Percentiles rank a stretch among this genome's conserved stretches.
phyloP scores from a whole-genome alignment of 2,797 vertebrate species.

The Glyptemys insculpta region DNA sequence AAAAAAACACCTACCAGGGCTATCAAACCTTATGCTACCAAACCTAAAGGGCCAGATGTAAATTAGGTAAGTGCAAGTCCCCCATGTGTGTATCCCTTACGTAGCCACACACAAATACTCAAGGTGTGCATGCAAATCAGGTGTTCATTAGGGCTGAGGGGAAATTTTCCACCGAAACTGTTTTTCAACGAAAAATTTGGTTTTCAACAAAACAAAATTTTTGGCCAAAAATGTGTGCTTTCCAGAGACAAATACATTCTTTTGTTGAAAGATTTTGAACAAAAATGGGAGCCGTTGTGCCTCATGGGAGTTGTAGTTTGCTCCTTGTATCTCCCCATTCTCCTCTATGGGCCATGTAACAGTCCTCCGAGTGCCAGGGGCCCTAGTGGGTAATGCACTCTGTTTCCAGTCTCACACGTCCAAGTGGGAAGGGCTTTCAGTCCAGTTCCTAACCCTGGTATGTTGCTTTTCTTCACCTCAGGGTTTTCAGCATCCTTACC shows the following conservation, averaged over 20 bases:
- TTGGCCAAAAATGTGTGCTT: not conserved
- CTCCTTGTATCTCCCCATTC: not conserved
- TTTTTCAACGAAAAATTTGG: not conserved
- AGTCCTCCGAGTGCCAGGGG: too few species aligned
- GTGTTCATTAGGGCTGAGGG: not conserved
- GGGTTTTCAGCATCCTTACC: not conserved
- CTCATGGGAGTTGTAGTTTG: not conserved
- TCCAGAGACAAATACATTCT: not conserved
- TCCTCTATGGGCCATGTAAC: not conserved
- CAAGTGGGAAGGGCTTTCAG: too few species aligned
- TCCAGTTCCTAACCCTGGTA: too few species aligned
- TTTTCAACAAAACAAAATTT: not conserved
- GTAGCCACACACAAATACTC: not conserved
- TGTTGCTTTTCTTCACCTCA: too few species aligned
- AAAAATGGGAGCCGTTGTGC: not conserved
- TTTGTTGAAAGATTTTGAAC: not conserved
- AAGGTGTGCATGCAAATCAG: rapidly evolving
- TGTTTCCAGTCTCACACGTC: too few species aligned
- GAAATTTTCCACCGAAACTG: not conserved
- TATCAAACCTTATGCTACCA: not conserved
- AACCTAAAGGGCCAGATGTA: not conserved
- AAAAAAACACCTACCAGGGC: not conserved
- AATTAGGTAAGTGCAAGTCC: not conserved
- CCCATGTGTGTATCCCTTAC: not conserved
- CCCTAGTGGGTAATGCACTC: too few species aligned